Evolutionary conservation across 37 sponge, comb jelly and placozoan species (phyloP), one percentile per base, ranked within the genome.

Genomic region (Diacarnus erythraeanus): DNA sequence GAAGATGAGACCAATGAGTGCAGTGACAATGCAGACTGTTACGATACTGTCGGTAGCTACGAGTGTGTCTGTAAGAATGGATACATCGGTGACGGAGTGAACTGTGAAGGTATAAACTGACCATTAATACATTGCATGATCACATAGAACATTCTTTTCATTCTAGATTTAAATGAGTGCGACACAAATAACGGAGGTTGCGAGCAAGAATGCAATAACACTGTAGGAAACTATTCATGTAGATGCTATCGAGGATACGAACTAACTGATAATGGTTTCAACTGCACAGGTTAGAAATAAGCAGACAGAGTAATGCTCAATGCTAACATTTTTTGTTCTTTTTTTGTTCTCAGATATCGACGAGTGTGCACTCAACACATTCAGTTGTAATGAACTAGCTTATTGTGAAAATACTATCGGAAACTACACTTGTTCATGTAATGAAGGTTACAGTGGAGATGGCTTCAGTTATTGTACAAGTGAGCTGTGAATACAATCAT

Each of bases 341-440:
- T 37, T 30, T 27, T 67, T 15, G 20, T 4, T 67, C 4, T 58
- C 71, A 73, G 86, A 86, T 65, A 86, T 73, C 63, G 67, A 86
- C 79, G 87, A 86, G 59, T 86, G 86, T 74, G 33, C 41, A n/a
- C 20, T 0, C 2, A 33, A 41, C 5, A 37, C 2, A 6, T 21
- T 22, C 21, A 29, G n/a, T 0, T 80, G 81, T 56, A 21, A 60
- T 38, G 36, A 66, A 3, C 44, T 40, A 8, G 64, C 75, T 18
- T 42, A 65, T 56, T 86, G 87, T 58, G 74, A 12, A 36, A 86
- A 86, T 73, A 86, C 87, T 38, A 34, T 54, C 39, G 87, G 87
- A 8, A 56, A 42, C 42, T 86, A 38, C 67, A 26, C 22, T n/a
- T 86, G 87, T 66, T 23, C 35, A 22, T 86, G 87, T 57, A 35